Percentiles rank a stretch among this genome's conserved stretches.
These are phyloP conservation scores for Cinclus mexicanus DNA, from an alignment of 2,113 vertebrate genomes.

Conservation along the genomic window DNA sequence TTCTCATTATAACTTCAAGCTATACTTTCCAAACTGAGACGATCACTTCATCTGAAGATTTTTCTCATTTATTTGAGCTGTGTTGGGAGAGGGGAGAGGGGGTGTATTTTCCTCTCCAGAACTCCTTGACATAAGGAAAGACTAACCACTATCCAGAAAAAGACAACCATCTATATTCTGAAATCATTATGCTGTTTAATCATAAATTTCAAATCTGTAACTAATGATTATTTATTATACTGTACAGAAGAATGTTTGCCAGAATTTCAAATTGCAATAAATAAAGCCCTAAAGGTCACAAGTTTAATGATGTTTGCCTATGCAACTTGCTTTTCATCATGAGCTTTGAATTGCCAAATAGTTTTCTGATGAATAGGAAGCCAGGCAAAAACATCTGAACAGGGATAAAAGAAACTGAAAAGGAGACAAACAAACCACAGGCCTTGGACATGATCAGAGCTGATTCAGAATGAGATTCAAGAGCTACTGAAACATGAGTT, in stretches of 20 bases:
- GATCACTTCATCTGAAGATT: background rate
- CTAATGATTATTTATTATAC: background rate
- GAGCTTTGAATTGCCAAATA: background rate
- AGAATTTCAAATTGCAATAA: background rate
- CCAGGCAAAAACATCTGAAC: background rate
- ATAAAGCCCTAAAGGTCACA: background rate
- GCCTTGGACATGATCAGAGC: background rate
- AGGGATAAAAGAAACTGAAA: background rate
- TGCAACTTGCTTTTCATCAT: background rate
- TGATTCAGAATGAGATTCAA: background rate
- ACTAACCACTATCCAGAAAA: background rate
- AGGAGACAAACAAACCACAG: background rate
- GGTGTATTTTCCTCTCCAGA: background rate
- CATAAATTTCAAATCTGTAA: background rate
- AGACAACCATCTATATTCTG: background rate
- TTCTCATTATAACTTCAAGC: background rate
- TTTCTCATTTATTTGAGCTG: background rate
- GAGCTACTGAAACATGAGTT: background rate
- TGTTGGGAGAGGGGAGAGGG: fast-evolving
- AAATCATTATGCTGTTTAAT: background rate
- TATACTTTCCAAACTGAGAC: background rate
- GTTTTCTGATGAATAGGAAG: background rate
- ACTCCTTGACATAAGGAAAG: background rate
- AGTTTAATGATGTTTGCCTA: background rate
- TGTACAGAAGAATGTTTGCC: background rate